phyloP scores from a whole-genome alignment of 2,797 vertebrate species.

The Sebastes diaconus region DNA sequence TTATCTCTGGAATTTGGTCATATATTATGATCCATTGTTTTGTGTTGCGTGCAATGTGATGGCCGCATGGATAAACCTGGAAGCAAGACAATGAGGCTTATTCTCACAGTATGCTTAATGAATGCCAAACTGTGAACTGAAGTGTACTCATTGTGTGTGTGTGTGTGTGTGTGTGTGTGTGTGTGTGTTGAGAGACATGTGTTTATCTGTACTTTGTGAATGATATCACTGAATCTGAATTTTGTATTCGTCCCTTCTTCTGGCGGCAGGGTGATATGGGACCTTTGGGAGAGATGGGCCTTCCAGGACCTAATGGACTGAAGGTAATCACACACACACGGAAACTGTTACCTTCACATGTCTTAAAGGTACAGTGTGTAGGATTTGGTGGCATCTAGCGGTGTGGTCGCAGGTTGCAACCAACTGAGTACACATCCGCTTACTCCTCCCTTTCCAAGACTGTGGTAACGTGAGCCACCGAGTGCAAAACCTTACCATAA shows the following conservation, averaged over 20 bases:
- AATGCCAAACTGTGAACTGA: slow-evolving; percentile 12
- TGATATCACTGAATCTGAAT: slow-evolving; percentile 20
- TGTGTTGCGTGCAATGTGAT: slow-evolving; percentile 2
- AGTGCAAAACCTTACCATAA: too few relatives aligned
- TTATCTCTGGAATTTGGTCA: not conserved
- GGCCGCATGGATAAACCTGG: slow-evolving; percentile 7
- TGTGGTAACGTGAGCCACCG: too few relatives aligned
- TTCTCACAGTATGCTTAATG: not conserved
- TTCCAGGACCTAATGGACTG: slow-evolving; percentile 92
- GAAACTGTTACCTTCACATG: slow-evolving; percentile 5
- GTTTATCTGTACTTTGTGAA: slow-evolving; percentile 3
- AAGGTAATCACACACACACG: slow-evolving; percentile 85
- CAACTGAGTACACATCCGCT: not conserved
- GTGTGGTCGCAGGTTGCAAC: not conserved
- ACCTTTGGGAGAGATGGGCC: slow-evolving; percentile 88
- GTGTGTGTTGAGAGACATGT: not conserved
- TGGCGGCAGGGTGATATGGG: slow-evolving; percentile 93
- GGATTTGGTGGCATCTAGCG: not conserved
- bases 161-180: not conserved
- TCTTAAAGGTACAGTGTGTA: too few relatives aligned
- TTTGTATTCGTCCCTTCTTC: slow-evolving; percentile 54
- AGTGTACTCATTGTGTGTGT: not conserved
- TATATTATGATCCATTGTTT: slow-evolving; percentile 35
- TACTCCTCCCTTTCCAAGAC: not conserved
- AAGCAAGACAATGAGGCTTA: slow-evolving; percentile 24